A percentile compares a stretch with the other conserved stretches of the same genome.
Evolutionary conservation across 2,888 invertebrate genomes (phyloP).

Genomic region (Caenorhabditis sp.): DNA sequence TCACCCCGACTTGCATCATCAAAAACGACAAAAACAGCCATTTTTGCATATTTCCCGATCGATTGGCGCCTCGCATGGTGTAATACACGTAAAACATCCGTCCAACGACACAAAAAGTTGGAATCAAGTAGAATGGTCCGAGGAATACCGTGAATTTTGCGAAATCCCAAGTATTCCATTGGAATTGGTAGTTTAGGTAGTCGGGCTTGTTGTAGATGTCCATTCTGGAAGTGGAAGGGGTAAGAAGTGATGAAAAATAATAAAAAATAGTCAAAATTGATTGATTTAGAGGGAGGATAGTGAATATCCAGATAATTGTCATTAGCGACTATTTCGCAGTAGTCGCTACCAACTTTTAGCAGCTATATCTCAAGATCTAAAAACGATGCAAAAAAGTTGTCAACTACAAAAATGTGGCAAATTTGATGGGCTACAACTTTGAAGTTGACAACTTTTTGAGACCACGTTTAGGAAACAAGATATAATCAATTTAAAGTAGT

Average conservation of each 20-base stretch:
- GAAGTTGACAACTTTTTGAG: too few species aligned
- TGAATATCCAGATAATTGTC: too few species aligned
- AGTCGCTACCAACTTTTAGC: too few species aligned
- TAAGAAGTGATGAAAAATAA: too few species aligned
- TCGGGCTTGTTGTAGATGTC: constrained; percentile 23
- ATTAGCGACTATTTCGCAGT: too few species aligned
- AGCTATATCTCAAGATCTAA: too few species aligned
- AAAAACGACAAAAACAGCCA: constrained; percentile 30
- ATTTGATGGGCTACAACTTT: too few species aligned
- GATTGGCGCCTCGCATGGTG: not conserved
- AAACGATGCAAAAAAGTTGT: too few species aligned
- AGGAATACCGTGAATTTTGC: constrained; percentile 16
- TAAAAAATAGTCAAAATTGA: not conserved
- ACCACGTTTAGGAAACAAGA: too few species aligned
- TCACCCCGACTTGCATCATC: constrained; percentile 40
- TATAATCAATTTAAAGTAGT: too few species aligned
- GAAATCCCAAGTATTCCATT: constrained; percentile 8
- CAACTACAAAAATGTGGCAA: too few species aligned
- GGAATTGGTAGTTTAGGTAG: constrained; percentile 20
- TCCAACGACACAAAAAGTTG: constrained; percentile 28
- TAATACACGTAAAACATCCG: constrained; percentile 6
- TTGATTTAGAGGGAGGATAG: too few species aligned
- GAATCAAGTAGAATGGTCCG: constrained; percentile 11
- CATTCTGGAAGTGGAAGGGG: constrained; percentile 30
- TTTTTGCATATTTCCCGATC: constrained; percentile 15